Conservation (phyloP, 1,140 invertebrate species). For the Anastrepha obliqua region DNA sequence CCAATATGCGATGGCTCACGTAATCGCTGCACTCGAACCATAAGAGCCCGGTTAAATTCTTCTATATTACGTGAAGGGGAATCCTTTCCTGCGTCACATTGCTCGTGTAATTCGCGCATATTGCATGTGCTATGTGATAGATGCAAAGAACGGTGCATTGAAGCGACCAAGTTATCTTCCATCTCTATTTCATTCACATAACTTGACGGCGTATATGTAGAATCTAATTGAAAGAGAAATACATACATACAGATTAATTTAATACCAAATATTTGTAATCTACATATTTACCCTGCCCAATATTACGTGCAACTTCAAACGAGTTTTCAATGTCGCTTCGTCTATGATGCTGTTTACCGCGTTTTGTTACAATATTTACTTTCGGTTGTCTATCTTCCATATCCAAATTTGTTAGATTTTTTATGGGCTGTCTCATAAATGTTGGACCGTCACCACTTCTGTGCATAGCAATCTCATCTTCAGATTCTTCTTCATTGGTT, state of each 20-base stretch:
- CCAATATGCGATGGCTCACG: neutral
- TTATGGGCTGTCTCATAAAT: neutral
- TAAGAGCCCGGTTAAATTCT: neutral
- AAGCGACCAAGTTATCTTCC: neutral
- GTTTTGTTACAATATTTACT: neutral
- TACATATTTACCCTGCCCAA: neutral
- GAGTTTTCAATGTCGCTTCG: neutral
- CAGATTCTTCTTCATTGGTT: neutral
- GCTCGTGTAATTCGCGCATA: neutral
- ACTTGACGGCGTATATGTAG: neutral
- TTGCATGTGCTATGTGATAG: neutral
- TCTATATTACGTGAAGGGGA: neutral
- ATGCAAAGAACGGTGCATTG: neutral
- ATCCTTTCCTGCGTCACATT: neutral
- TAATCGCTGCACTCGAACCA: neutral
- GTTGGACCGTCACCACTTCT: neutral
- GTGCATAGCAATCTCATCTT: neutral
- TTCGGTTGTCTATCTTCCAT: neutral
- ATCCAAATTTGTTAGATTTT: neutral
- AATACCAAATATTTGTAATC: neutral
- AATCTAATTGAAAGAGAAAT: neutral
- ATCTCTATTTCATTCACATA: neutral
- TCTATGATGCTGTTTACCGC: neutral
- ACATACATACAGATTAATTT: neutral
- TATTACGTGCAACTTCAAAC: neutral